Conservation (phyloP, 2,797 vertebrate genomes). For the Adelosebastes latens region DNA sequence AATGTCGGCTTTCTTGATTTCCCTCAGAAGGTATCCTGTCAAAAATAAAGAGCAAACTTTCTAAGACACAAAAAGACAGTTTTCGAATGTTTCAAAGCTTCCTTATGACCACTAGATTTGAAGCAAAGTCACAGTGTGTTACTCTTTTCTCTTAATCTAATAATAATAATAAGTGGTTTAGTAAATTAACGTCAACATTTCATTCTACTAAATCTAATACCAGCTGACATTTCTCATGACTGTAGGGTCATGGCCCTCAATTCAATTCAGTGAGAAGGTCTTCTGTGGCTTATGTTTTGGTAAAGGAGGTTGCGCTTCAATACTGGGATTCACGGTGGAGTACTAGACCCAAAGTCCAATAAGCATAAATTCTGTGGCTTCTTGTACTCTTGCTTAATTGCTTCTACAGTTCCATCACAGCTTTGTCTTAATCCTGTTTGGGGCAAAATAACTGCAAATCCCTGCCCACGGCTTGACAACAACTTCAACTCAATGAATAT, state of each 20-base stretch:
- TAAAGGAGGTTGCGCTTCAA: too few species aligned
- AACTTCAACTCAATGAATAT: neutral
- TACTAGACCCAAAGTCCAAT: too few species aligned
- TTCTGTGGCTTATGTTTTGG: neutral
- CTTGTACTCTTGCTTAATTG: neutral
- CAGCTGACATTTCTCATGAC: conserved; percentile 68
- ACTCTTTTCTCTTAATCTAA: conserved; percentile 39
- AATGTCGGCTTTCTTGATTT: conserved; percentile 94
- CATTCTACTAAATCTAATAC: conserved; percentile 45
- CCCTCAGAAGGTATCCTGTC: conserved; percentile 93
- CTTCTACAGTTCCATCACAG: neutral
- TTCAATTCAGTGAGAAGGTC: conserved; percentile 1
- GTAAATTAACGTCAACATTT: conserved; percentile 3
- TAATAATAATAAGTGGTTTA: conserved; percentile 53
- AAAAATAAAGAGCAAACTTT: conserved; percentile 10
- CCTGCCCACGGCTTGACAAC: neutral
- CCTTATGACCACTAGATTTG: neutral
- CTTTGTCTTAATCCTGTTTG: neutral
- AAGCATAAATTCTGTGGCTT: neutral
- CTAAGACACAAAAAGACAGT: neutral
- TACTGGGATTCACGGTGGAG: too few species aligned
- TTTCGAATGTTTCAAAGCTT: neutral
- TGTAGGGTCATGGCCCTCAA: conserved; percentile 3
- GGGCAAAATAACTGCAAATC: neutral
- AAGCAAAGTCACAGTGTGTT: conserved; percentile 4